Evolutionary conservation across 2,113 vertebrate species (phyloP).

Genomic region (Scalopus aquaticus): DNA sequence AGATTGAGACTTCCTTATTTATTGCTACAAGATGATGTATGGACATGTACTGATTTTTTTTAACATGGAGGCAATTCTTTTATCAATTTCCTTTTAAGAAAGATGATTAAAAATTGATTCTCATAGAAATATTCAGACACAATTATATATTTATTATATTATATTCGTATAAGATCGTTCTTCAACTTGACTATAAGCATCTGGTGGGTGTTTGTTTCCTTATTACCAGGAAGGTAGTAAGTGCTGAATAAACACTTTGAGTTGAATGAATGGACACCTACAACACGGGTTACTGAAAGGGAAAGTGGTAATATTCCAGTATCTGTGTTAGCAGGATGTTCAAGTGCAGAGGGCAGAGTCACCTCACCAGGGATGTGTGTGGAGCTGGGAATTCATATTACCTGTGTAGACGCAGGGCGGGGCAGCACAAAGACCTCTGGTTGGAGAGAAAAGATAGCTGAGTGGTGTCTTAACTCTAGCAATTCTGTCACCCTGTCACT

Average conservation of each 20-base stretch:
- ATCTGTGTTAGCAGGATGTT: no score
- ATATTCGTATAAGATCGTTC: background rate
- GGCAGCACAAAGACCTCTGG: background rate
- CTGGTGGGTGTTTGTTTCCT: background rate
- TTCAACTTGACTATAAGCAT: background rate
- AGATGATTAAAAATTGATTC: background rate
- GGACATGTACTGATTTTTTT: background rate
- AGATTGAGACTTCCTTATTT: background rate
- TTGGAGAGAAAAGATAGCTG: no score
- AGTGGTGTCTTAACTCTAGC: background rate
- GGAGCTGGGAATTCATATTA: background rate
- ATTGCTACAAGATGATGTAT: background rate
- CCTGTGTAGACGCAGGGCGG: fast-evolving
- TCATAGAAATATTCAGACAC: background rate
- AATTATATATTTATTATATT: background rate
- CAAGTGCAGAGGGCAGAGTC: background rate
- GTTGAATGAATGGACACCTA: background rate
- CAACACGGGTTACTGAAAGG: background rate
- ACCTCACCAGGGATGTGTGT: no score
- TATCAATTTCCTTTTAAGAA: background rate
- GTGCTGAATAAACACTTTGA: background rate
- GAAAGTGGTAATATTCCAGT: background rate
- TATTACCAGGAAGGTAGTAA: background rate
- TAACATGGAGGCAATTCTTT: background rate
- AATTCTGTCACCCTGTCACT: background rate